Conservation (phyloP, 2,888 invertebrate genomes). For the Hylaea fasciaria region DNA sequence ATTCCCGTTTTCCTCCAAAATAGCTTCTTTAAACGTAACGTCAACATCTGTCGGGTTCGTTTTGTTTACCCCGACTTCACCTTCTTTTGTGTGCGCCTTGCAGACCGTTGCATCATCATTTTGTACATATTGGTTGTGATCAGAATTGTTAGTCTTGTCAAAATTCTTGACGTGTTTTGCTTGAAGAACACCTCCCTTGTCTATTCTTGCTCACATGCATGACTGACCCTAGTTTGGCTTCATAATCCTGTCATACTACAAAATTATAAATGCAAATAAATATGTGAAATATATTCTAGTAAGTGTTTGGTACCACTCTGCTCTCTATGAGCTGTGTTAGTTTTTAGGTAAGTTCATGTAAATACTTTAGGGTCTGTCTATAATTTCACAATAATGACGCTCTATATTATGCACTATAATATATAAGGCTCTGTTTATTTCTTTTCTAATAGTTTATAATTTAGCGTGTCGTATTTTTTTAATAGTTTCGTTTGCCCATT, state of each 20-base stretch:
- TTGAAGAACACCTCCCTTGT: constrained; percentile 29
- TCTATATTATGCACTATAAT: too few species aligned
- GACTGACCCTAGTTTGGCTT: constrained; percentile 1
- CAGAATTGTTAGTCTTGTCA: constrained; percentile 43
- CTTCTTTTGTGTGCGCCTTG: constrained; percentile 2
- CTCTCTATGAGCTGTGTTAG: too few species aligned
- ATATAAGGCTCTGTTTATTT: too few species aligned
- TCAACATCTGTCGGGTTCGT: constrained; percentile 26
- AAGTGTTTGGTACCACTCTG: too few species aligned
- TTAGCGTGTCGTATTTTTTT: too few species aligned
- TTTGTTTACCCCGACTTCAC: constrained; percentile 15
- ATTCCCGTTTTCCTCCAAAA: constrained; percentile 68
- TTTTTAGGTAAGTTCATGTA: too few species aligned
- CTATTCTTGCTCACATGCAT: background rate
- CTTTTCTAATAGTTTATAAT: too few species aligned
- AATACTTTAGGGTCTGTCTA: too few species aligned
- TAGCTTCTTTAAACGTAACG: constrained; percentile 19
- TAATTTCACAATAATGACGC: too few species aligned
- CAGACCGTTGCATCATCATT: constrained; percentile 27
- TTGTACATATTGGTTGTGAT: constrained; percentile 24
- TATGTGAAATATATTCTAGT: background rate
- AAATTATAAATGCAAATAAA: background rate
- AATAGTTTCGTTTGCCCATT: too few species aligned
- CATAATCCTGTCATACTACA: background rate
- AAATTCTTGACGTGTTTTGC: constrained; percentile 46